Percentiles rank a stretch among this genome's conserved stretches.
Evolutionary conservation across 1,140 invertebrate species (phyloP).

Genomic region (Leptestheria dahalacensis): DNA sequence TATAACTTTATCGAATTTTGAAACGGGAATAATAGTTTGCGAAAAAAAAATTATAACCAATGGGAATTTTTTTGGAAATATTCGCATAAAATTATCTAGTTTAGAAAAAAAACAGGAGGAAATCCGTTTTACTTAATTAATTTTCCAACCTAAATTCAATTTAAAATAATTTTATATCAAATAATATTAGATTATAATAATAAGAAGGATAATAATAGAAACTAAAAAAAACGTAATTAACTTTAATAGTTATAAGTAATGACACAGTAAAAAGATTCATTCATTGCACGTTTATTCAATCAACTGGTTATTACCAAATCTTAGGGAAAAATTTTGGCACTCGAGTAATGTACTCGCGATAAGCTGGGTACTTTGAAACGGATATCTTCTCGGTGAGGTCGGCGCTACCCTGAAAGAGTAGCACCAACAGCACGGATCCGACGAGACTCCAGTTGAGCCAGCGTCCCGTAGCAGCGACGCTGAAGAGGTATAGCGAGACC

Average conservation of each 20-base stretch:
- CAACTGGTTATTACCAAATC: neutral
- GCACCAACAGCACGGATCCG: neutral
- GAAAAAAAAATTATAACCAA: too few species aligned
- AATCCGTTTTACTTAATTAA: too few species aligned
- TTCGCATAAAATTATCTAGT: too few species aligned
- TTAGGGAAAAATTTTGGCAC: neutral
- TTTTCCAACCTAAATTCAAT: too few species aligned
- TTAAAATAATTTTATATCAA: too few species aligned
- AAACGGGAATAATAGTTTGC: too few species aligned
- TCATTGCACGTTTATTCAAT: too few species aligned
- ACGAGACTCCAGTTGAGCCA: neutral
- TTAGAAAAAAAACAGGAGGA: too few species aligned
- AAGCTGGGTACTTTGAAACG: neutral
- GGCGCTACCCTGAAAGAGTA: neutral
- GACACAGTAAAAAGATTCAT: too few species aligned
- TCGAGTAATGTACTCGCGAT: neutral
- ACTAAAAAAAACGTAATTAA: neutral
- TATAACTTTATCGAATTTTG: too few species aligned
- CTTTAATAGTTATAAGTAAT: neutral
- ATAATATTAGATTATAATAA: neutral
- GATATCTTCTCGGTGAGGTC: neutral
- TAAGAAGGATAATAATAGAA: neutral
- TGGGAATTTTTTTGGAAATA: too few species aligned
- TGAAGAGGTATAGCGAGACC: neutral
- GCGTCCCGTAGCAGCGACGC: neutral